Conservation (phyloP, 1,140 invertebrate genomes). For the honey bee (Apis mellifera) region Amel_HAv3.1 CM009939.2:4683001-4683500, state of each 20-base stretch:
- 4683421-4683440: slow-evolving; percentile 56
- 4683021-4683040: neutral
- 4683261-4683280: slow-evolving; percentile 33
- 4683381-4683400: slow-evolving; percentile 66
- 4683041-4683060: neutral
- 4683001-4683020: neutral
- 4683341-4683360: slow-evolving; percentile 69
- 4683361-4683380: slow-evolving; percentile 70
- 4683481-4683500: slow-evolving; percentile 8
- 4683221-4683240: slow-evolving; percentile 69
- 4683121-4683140: slow-evolving; percentile 53
- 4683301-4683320: slow-evolving; percentile 16
- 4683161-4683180: slow-evolving; percentile 61
- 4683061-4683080: slow-evolving; percentile 10
- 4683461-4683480: slow-evolving; percentile 15
- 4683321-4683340: slow-evolving; percentile 3
- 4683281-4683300: slow-evolving; percentile 55
- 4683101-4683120: slow-evolving; percentile 33
- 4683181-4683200: slow-evolving; percentile 66
- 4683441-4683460: neutral
- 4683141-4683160: slow-evolving; percentile 35
- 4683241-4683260: slow-evolving; percentile 66
- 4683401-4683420: slow-evolving; percentile 52
- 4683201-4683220: slow-evolving; percentile 66
- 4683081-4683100: neutral